Evolutionary conservation across 2,113 vertebrate species (phyloP).

Genomic region (Hemibagrus wyckioides): DNA sequence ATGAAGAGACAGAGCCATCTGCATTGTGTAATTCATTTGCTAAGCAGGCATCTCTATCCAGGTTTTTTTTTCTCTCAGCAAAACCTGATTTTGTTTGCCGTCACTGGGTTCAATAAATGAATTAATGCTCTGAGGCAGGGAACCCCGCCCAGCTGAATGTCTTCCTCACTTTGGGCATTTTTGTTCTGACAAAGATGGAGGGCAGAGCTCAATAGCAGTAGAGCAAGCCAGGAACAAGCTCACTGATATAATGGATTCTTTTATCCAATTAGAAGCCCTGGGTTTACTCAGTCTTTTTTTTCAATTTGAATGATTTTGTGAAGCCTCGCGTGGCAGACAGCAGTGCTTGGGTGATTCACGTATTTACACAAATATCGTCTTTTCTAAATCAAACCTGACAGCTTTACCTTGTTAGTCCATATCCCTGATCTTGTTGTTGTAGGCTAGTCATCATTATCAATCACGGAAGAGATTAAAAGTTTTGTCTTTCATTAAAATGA

Average conservation of each 20-base stretch:
- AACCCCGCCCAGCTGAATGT: constrained; percentile 19
- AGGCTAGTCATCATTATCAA: neutral
- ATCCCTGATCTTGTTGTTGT: neutral
- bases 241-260: constrained; percentile 30
- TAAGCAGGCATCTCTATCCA: constrained; percentile 47
- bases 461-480: neutral
- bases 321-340: neutral
- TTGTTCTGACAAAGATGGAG: constrained; percentile 31
- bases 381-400: neutral
- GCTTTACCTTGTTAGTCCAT: neutral
- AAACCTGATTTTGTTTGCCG: constrained; percentile 40
- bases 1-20: constrained; percentile 50
- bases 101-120: constrained; percentile 37
- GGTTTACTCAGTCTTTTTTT: constrained; percentile 4
- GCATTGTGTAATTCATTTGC: constrained; percentile 61
- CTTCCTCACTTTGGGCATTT: constrained; percentile 17
- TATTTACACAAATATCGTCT: constrained; percentile 13
- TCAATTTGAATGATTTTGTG: neutral
- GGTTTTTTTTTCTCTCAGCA: constrained; percentile 18
- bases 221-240: constrained; percentile 29
- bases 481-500: neutral
- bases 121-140: constrained; percentile 23
- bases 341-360: neutral
- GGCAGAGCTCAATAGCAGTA: constrained; percentile 14
- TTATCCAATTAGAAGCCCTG: constrained; percentile 31